Evolutionary conservation across 2,888 invertebrate genomes (phyloP).

Genomic region (Ceratothoa steindachneri): DNA sequence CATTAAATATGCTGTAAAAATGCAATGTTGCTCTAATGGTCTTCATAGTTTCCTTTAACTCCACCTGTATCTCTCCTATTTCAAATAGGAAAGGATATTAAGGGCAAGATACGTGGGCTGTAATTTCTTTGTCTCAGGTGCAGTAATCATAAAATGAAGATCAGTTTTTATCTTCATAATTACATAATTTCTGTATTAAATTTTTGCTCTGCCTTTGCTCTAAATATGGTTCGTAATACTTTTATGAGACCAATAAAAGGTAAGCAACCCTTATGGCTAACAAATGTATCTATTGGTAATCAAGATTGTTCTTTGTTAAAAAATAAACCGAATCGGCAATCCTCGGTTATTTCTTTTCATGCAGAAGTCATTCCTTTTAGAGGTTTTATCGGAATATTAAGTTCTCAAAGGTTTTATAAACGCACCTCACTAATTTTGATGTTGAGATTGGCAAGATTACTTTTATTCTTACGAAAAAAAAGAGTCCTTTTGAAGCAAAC

Average conservation of each 20-base stretch:
- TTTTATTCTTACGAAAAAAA: too few species aligned
- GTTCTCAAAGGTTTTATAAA: too few species aligned
- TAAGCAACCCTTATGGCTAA: not conserved
- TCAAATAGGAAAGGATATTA: slow-evolving; percentile 10
- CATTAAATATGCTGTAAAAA: slow-evolving; percentile 15
- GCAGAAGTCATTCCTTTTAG: not conserved
- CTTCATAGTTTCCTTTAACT: slow-evolving; percentile 4
- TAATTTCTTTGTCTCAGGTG: slow-evolving; percentile 12
- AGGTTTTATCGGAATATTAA: too few species aligned
- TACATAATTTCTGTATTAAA: slow-evolving; percentile 13
- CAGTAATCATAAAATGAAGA: slow-evolving; percentile 9
- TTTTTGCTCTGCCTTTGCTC: not conserved
- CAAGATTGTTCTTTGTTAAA: too few species aligned
- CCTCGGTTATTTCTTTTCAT: too few species aligned
- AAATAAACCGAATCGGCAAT: too few species aligned
- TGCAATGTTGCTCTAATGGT: slow-evolving; percentile 15
- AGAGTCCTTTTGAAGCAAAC: too few species aligned
- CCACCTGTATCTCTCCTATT: slow-evolving; percentile 10
- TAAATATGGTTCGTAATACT: not conserved
- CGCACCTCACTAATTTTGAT: too few species aligned
- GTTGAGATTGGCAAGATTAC: too few species aligned
- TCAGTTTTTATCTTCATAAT: slow-evolving; percentile 11
- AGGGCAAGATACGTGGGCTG: not conserved
- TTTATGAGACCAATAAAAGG: not conserved
- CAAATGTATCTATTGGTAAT: not conserved